phyloP scores from a whole-genome alignment of 2,797 vertebrate species.

The Oryzias sinensis region DNA sequence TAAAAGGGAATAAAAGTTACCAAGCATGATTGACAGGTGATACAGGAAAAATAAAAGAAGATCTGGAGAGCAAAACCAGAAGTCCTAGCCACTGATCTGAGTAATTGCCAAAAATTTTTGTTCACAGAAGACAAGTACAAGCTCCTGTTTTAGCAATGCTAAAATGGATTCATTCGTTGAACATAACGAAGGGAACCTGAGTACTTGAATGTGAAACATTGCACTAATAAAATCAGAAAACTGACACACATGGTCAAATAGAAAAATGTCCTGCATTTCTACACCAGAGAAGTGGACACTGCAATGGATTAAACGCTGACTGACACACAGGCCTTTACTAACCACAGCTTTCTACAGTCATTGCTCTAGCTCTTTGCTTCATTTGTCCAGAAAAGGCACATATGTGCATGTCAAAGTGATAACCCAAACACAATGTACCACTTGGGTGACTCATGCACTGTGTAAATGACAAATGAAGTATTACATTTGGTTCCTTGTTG shows the following conservation, averaged over 20 bases:
- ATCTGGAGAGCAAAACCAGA: constrained; percentile 56
- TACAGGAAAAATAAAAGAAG: constrained; percentile 61
- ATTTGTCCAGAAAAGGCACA: constrained; percentile 36
- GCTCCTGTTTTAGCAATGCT: constrained; percentile 74
- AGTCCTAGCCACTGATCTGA: constrained; percentile 70
- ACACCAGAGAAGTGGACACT: constrained; percentile 51
- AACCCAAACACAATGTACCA: constrained; percentile 31
- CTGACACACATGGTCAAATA: constrained; percentile 78
- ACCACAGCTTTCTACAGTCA: constrained; percentile 55
- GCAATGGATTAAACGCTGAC: constrained; percentile 71
- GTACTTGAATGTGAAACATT: constrained; percentile 77
- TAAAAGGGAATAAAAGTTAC: constrained; percentile 76
- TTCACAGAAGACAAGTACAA: constrained; percentile 73
- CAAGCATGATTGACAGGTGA: constrained; percentile 74
- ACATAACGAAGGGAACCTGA: constrained; percentile 56
- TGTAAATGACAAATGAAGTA: constrained; percentile 43
- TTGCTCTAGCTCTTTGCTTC: constrained; percentile 34
- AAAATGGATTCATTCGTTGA: constrained; percentile 70
- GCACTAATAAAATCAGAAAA: constrained; percentile 75
- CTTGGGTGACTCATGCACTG: constrained; percentile 23
- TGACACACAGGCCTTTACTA: constrained; percentile 58
- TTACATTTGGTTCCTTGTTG: constrained; percentile 39
- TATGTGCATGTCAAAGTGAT: constrained; percentile 23
- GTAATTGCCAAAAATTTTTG: constrained; percentile 78
- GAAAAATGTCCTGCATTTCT: constrained; percentile 66